phyloP scores from a whole-genome alignment of 1,140 invertebrate genomes.

The Melitaea cinxia region DNA sequence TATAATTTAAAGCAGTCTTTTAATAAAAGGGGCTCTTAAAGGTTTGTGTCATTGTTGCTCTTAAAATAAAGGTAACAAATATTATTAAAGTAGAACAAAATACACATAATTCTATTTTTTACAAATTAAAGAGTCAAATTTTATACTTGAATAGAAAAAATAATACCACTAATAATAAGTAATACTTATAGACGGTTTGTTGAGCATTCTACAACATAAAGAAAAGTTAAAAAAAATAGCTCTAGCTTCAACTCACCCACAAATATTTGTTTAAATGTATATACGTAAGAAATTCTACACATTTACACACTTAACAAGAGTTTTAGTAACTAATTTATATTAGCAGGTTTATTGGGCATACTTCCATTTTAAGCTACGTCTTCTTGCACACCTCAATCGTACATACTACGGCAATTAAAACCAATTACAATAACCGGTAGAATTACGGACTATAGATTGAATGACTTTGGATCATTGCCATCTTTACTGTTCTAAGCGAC shows the following conservation, averaged over 20 bases:
- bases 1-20: slow-evolving; percentile 4
- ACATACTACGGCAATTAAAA: neutral
- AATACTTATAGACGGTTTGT: no score
- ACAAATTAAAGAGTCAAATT: no score
- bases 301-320: neutral
- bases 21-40: slow-evolving; percentile 7
- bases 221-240: no score
- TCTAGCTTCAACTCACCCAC: no score
- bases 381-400: neutral
- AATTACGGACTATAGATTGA: slow-evolving; percentile 4
- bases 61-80: no score
- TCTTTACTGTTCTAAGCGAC: slow-evolving; percentile 7
- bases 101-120: no score
- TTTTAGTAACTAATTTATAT: neutral
- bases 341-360: neutral
- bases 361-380: neutral
- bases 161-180: no score
- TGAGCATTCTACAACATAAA: no score
- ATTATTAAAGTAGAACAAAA: no score
- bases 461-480: slow-evolving; percentile 11
- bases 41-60: neutral
- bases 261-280: no score
- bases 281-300: neutral
- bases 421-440: slow-evolving; percentile 1
- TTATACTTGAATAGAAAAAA: no score